phyloP scores from a whole-genome alignment of 2,888 invertebrate species.

The Abrostola triplasia region DNA sequence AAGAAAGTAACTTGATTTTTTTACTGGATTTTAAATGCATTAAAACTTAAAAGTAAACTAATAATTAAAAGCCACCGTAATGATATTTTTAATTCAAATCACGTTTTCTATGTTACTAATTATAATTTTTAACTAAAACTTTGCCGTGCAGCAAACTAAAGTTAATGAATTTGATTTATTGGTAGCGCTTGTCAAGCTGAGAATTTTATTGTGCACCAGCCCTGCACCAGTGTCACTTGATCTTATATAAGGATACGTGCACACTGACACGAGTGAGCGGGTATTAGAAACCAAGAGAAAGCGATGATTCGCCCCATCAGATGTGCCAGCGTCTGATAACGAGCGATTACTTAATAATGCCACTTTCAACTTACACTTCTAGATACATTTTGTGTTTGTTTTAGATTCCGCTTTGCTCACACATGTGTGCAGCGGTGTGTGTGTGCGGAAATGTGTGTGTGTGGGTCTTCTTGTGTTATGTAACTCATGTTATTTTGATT shows the following conservation, averaged over 20 bases:
- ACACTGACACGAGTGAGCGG: slow-evolving; percentile 19
- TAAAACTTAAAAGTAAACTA: no score
- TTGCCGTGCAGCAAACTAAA: no score
- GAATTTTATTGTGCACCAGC: neutral
- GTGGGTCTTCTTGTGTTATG: no score
- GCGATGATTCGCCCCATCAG: slow-evolving; percentile 48
- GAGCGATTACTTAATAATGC: slow-evolving; percentile 38
- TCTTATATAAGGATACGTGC: slow-evolving; percentile 43
- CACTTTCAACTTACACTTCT: slow-evolving; percentile 31
- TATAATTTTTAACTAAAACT: no score
- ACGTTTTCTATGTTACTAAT: no score
- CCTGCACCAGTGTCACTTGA: slow-evolving; percentile 22
- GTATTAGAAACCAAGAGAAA: slow-evolving; percentile 57
- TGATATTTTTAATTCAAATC: no score
- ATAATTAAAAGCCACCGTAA: no score
- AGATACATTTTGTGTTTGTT: slow-evolving; percentile 16
- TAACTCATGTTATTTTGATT: no score
- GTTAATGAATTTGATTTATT: no score
- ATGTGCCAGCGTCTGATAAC: slow-evolving; percentile 38
- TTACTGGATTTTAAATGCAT: no score
- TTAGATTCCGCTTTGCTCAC: neutral
- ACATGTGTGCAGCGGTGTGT: neutral
- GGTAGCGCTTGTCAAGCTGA: neutral
- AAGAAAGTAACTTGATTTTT: no score
- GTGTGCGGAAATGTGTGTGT: neutral